phyloP scores from a whole-genome alignment of 2,113 vertebrate species.

The Grammomys dolichurus region DNA sequence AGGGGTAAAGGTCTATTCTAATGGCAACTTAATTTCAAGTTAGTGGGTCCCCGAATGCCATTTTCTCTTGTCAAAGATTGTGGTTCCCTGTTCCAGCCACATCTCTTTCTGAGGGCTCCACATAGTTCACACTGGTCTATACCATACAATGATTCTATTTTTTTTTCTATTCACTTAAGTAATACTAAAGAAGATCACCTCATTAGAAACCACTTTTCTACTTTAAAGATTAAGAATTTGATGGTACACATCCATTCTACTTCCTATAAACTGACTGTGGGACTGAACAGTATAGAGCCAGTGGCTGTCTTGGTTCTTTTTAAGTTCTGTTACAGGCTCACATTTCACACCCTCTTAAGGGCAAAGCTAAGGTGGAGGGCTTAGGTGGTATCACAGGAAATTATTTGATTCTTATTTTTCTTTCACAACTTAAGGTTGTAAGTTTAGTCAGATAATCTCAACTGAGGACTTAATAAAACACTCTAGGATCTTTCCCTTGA shows the following conservation, averaged over 20 bases:
- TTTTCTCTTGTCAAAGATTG: not conserved
- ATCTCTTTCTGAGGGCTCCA: not conserved
- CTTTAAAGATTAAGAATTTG: conserved; percentile 20
- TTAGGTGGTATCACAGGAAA: not conserved
- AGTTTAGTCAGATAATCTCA: conserved; percentile 21
- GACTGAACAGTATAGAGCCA: not conserved
- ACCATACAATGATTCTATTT: not conserved
- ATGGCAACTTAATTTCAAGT: conserved; percentile 72
- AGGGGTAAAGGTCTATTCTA: conserved; percentile 69
- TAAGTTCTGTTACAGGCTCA: not conserved
- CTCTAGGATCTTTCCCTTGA: not conserved
- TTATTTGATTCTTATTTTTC: not conserved
- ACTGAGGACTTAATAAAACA: conserved; percentile 22
- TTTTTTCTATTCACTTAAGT: not conserved
- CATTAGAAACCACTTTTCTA: conserved; percentile 9
- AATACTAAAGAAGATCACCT: not conserved
- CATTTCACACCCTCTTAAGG: not conserved
- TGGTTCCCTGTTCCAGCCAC: conserved; percentile 53
- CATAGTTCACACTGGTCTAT: not conserved
- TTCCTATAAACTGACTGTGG: not conserved
- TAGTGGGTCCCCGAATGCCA: conserved; percentile 25
- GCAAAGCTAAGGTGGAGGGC: not conserved
- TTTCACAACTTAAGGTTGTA: not conserved
- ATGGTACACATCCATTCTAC: not conserved
- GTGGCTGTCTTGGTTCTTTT: not conserved